A percentile compares a stretch with the other conserved stretches of the same genome.
Conservation (phyloP, 2,888 invertebrate species). For the Scrobipalpa costella region DNA sequence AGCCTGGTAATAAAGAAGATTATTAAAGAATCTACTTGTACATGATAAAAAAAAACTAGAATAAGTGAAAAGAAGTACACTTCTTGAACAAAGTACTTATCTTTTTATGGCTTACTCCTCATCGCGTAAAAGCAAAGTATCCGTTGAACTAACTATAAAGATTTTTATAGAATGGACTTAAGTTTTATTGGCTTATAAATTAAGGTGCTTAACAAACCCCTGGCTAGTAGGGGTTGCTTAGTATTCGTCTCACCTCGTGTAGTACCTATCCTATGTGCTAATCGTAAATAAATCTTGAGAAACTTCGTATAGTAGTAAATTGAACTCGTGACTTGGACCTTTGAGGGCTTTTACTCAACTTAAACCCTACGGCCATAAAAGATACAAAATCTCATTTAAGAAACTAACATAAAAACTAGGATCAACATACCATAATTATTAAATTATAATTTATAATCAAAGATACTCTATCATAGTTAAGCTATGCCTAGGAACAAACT, state of each 20-base stretch:
- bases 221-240: slow-evolving; percentile 38
- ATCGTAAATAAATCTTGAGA: slow-evolving; percentile 60
- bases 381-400: neutral
- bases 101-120: neutral
- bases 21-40: neutral
- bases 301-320: slow-evolving; percentile 52
- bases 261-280: slow-evolving; percentile 46
- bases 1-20: neutral
- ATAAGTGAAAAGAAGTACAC: neutral
- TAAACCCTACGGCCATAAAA: slow-evolving; percentile 25
- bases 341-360: slow-evolving; percentile 30
- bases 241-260: slow-evolving; percentile 49
- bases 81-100: neutral
- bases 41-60: neutral
- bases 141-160: slow-evolving; percentile 14
- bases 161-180: slow-evolving; percentile 31
- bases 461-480: too few relatives aligned
- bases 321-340: slow-evolving; percentile 49
- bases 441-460: too few relatives aligned
- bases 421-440: too few relatives aligned
- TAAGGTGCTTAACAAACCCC: slow-evolving; percentile 38
- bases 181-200: slow-evolving; percentile 38
- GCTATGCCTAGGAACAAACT: too few relatives aligned
- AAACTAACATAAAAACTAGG: neutral
- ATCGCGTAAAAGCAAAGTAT: neutral